Evolutionary conservation across 2,797 vertebrate genomes (phyloP).

Genomic region (Poeciliopsis turneri): DNA sequence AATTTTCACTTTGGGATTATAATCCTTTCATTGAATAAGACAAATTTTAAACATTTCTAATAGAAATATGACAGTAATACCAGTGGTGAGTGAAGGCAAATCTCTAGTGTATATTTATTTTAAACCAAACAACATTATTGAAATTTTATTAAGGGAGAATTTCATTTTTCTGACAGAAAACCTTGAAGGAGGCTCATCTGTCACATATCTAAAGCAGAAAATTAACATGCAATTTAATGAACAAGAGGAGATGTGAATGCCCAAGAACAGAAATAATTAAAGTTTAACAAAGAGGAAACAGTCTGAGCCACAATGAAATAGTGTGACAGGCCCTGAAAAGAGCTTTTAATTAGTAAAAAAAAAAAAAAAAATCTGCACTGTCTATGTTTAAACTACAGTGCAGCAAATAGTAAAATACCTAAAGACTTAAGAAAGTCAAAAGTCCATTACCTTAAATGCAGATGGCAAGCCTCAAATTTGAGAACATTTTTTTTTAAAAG

Average conservation of each 20-base stretch:
- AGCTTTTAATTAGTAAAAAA: neutral
- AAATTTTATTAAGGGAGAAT: neutral
- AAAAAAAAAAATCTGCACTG: neutral
- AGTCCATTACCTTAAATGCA: neutral
- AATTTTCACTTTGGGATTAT: neutral
- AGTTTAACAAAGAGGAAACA: neutral
- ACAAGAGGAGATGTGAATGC: too few species aligned
- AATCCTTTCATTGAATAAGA: neutral
- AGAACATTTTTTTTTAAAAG: neutral
- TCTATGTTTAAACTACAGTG: too few species aligned
- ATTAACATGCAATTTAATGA: neutral
- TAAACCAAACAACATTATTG: neutral
- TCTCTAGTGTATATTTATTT: neutral
- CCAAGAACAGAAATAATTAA: neutral
- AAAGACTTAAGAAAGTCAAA: neutral
- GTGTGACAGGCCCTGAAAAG: neutral
- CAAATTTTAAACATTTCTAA: neutral
- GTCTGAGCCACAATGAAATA: neutral
- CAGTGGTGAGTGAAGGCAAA: neutral
- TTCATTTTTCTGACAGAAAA: neutral
- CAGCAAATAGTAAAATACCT: neutral
- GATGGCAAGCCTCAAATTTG: neutral
- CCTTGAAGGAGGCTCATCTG: neutral
- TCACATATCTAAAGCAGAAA: neutral
- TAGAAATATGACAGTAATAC: neutral